Base-by-base conservation (phyloP, 2,888 invertebrate genomes). In the Drosophila anomelani region DNA sequence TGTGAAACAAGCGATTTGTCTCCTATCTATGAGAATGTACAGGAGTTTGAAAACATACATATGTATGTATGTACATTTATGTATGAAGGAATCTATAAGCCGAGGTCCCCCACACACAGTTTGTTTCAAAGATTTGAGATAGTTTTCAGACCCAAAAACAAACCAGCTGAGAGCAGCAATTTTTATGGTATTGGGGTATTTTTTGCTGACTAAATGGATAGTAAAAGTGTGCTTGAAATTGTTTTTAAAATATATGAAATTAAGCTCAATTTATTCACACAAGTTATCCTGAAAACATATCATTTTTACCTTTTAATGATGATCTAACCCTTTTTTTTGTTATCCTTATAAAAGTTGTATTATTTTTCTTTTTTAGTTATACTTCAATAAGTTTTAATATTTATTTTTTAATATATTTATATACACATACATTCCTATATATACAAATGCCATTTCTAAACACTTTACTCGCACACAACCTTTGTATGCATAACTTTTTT, bases 401-500 rank as follows among this genome's bases (percentile, higher is more conserved):
- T 32, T 29, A 47, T 17, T 32, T n/a, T n/a, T n/a, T n/a, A n/a
- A n/a, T n/a, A n/a, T n/a, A n/a, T n/a, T n/a, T n/a, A n/a, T n/a
- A n/a, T n/a, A n/a, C n/a, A n/a, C n/a, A n/a, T n/a, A n/a, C n/a
- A n/a, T n/a, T n/a, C n/a, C n/a, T n/a, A n/a, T n/a, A n/a, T n/a
- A n/a, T n/a, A n/a, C n/a, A n/a, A n/a, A n/a, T n/a, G n/a, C n/a
- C n/a, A n/a, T n/a, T n/a, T 38, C 17, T 10, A 38, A 10, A 36
- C 23, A 26, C 43, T 15, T 5, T n/a, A 4, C 39, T 68, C 13
- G 34, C 61, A 63, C 34, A 34, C 59, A 57, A 76, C 67, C 32
- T 72, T 81, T 88, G 23, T 85, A 77, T 87, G 80, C 88, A 85
- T 76, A 89, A 46, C 77, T 81, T 81, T 78, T 81, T 79, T 78